phyloP scores from a whole-genome alignment of 2,113 vertebrate species.

The Ceratotherium simum region DNA sequence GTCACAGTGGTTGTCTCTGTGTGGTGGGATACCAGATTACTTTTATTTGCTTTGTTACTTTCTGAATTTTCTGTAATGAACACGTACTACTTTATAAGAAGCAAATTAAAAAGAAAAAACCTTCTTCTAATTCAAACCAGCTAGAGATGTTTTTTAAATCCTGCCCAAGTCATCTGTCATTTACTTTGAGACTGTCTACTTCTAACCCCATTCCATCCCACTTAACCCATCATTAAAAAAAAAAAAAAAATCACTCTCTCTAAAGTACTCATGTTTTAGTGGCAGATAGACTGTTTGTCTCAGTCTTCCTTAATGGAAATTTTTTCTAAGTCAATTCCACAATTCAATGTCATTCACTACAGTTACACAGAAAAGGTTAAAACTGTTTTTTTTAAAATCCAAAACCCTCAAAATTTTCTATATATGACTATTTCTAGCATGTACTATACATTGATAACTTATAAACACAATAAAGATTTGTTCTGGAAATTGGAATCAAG shows the following conservation, averaged over 20 bases:
- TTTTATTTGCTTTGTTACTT: constrained; percentile 5
- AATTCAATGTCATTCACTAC: not conserved
- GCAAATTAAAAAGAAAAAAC: constrained; percentile 33
- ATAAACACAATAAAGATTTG: not conserved
- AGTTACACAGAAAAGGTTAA: not conserved
- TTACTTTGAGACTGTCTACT: constrained; percentile 16
- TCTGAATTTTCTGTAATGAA: constrained; percentile 46
- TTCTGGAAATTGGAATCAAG: not conserved
- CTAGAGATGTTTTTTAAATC: not conserved
- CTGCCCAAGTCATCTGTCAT: not conserved
- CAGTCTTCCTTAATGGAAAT: not conserved
- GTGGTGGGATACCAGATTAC: not conserved
- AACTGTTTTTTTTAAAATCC: not conserved
- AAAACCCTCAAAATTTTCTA: constrained; percentile 40
- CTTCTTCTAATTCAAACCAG: not conserved
- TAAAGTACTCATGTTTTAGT: constrained; percentile 8
- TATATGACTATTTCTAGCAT: not conserved
- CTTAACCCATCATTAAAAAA: not conserved
- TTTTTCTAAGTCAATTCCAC: not conserved
- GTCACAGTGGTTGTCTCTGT: not conserved
- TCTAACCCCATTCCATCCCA: constrained; percentile 30
- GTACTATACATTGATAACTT: not conserved
- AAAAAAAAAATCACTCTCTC: not conserved
- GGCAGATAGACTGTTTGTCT: not conserved
- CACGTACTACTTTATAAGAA: not conserved